A percentile compares a stretch with the other conserved stretches of the same genome.
Evolutionary conservation across 2,888 invertebrate genomes (phyloP).

Genomic region (Brenthis hecate): DNA sequence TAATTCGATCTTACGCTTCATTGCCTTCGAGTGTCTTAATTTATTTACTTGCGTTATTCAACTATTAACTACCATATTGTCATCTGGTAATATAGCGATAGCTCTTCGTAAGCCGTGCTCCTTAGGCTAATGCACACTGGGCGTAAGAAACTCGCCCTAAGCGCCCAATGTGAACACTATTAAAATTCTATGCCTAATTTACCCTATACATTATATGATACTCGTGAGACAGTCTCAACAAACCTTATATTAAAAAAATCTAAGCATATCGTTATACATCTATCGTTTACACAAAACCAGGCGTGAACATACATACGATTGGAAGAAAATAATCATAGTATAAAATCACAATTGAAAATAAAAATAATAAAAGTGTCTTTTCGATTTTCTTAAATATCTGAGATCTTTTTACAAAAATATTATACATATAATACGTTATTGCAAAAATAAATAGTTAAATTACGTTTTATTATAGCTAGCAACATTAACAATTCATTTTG

Average conservation of each 20-base stretch:
- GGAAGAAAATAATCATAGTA: slow-evolving; percentile 71
- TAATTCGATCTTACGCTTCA: slow-evolving; percentile 45
- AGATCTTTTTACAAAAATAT: slow-evolving; percentile 73
- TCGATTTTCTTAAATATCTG: slow-evolving; percentile 55
- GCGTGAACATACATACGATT: slow-evolving; percentile 40
- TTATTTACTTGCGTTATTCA: slow-evolving; percentile 42
- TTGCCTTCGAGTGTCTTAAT: slow-evolving; percentile 54
- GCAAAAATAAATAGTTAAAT: slow-evolving; percentile 65
- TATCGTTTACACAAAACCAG: slow-evolving; percentile 46
- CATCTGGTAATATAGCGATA: slow-evolving; percentile 57
- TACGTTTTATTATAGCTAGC: slow-evolving; percentile 67
- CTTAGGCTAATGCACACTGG: slow-evolving; percentile 39
- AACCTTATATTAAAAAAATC: slow-evolving; percentile 44
- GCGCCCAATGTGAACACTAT: slow-evolving; percentile 29
- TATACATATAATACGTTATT: slow-evolving; percentile 50
- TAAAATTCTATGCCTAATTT: slow-evolving; percentile 30
- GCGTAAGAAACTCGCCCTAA: slow-evolving; percentile 26
- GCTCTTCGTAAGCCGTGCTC: slow-evolving; percentile 50
- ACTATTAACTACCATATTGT: slow-evolving; percentile 66
- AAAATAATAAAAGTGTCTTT: slow-evolving; percentile 48
- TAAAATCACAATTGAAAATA: slow-evolving; percentile 62
- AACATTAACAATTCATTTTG: slow-evolving; percentile 72
- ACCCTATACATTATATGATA: slow-evolving; percentile 35
- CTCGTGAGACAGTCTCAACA: slow-evolving; percentile 41
- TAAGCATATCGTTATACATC: slow-evolving; percentile 37